phyloP scores from a whole-genome alignment of 2,888 invertebrate genomes.

The Megastigmus dorsalis region DNA sequence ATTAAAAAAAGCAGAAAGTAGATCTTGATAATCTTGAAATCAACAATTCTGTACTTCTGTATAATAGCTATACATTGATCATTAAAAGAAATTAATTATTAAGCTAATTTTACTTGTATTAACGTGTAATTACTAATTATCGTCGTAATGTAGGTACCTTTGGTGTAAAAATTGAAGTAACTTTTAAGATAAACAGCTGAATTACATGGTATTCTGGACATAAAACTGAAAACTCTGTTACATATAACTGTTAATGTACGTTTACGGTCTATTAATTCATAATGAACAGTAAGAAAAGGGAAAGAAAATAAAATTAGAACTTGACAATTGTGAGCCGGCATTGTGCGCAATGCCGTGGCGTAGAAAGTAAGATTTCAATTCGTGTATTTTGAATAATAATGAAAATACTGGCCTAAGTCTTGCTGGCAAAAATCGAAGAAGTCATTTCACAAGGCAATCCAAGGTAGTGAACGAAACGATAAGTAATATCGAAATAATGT shows the following conservation, averaged over 20 bases:
- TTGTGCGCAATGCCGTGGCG: conserved; percentile 38
- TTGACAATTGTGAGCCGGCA: conserved; percentile 47
- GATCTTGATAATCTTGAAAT: conserved; percentile 37
- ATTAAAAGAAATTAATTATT: conserved; percentile 64
- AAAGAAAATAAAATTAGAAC: conserved; percentile 59
- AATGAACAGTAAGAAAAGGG: conserved; percentile 58
- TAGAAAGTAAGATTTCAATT: conserved; percentile 49
- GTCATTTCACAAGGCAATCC: conserved; percentile 56
- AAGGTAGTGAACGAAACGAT: conserved; percentile 47
- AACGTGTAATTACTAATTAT: conserved; percentile 73
- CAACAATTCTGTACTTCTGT: conserved; percentile 69
- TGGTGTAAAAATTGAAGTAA: conserved; percentile 73
- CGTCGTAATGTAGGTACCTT: conserved; percentile 72
- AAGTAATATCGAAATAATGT: conserved; percentile 37
- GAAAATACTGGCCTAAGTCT: conserved; percentile 65
- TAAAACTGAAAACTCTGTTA: conserved; percentile 46
- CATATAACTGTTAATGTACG: too few relatives aligned
- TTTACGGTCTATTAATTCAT: conserved; percentile 58
- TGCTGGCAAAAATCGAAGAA: conserved; percentile 54
- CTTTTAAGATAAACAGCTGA: conserved; percentile 57
- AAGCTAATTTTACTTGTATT: conserved; percentile 69
- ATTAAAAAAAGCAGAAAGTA: conserved; percentile 47
- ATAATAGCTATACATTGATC: conserved; percentile 69
- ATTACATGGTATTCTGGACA: conserved; percentile 62
- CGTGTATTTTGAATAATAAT: conserved; percentile 68